Conservation (phyloP, 2,797 vertebrate species). For the Mormyrops boulengeri region DNA sequence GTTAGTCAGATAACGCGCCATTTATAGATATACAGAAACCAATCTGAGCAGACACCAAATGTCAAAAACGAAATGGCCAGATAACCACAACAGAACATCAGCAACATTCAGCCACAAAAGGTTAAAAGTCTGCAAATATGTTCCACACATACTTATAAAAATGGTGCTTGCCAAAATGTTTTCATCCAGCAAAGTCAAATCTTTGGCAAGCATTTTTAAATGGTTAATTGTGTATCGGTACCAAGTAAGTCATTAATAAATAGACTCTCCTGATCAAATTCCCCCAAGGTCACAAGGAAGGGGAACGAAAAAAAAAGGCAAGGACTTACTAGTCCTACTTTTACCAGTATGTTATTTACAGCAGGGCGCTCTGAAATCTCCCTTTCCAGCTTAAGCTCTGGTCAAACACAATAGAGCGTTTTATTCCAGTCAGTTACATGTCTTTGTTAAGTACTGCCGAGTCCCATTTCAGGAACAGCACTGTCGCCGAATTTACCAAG, state of each 20-base stretch:
- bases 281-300: neutral
- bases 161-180: slow-evolving; percentile 1
- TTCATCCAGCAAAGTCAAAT: neutral
- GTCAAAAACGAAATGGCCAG: neutral
- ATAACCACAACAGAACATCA: neutral
- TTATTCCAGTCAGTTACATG: neutral
- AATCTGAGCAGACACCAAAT: neutral
- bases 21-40: neutral
- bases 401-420: neutral
- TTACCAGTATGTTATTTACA: neutral
- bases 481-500: neutral
- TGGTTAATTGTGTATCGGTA: neutral
- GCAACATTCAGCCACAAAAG: neutral
- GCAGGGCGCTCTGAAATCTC: neutral
- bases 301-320: neutral
- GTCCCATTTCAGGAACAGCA: slow-evolving; percentile 8
- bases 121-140: neutral
- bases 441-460: neutral
- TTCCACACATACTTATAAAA: neutral
- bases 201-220: neutral
- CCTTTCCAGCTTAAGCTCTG: neutral
- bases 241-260: slow-evolving; percentile 16
- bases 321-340: neutral
- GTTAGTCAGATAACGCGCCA: slow-evolving; percentile 22
- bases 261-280: neutral